These are phyloP conservation scores for Oxyruncus cristatus DNA, from an alignment of 2,113 vertebrate species.

Conservation along the genomic window DNA sequence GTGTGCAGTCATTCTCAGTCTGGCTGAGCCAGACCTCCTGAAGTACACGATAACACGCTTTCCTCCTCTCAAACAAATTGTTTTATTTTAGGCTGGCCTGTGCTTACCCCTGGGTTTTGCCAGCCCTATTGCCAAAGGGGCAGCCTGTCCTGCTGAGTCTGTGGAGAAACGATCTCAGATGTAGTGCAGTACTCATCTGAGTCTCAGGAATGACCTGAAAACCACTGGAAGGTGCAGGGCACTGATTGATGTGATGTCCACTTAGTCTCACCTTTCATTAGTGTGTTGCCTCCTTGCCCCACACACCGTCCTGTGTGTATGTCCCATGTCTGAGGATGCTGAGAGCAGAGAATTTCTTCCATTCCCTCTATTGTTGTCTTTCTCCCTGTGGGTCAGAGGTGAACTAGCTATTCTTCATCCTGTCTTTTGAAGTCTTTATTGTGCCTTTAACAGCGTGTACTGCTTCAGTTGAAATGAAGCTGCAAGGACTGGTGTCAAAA, in stretches of 20 bases:
- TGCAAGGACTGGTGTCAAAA: background rate
- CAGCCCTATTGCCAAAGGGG: background rate
- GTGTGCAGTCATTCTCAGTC: background rate
- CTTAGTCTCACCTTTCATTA: background rate
- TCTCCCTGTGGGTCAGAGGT: background rate
- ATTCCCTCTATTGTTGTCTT: background rate
- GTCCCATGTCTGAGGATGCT: background rate
- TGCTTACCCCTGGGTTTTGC: background rate
- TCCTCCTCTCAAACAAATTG: background rate
- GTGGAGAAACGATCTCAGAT: background rate
- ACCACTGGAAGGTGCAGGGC: background rate
- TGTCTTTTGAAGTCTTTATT: background rate
- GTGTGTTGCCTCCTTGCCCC: background rate
- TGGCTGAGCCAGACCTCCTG: background rate
- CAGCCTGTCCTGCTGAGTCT: background rate
- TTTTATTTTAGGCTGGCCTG: background rate
- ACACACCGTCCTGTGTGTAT: rapidly evolving
- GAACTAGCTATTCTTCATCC: background rate
- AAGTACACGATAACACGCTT: background rate
- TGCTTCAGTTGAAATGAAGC: background rate
- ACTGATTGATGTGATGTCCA: background rate
- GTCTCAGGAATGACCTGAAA: background rate
- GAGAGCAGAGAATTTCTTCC: background rate
- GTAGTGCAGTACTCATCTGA: background rate
- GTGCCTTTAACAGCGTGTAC: background rate